Conservation (phyloP, 2,797 vertebrate species). For the Chelidonichthys spinosus region DNA sequence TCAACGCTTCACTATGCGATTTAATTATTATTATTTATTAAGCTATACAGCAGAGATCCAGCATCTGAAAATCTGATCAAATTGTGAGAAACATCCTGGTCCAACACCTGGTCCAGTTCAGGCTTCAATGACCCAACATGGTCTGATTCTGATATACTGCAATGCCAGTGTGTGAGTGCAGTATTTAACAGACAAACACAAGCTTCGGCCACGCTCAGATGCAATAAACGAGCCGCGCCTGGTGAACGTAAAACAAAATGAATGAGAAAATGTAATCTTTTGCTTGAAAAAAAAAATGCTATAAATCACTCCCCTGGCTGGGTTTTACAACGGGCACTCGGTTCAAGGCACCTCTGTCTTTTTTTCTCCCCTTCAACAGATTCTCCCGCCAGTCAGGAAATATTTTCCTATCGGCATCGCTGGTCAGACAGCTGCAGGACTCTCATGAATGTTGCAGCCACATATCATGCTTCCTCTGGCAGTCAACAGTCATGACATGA, state of each 20-base stretch:
- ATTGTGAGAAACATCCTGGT: background rate
- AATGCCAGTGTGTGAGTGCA: conserved; percentile 15
- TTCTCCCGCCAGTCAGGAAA: conserved; percentile 44
- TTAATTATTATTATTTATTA: too few relatives aligned
- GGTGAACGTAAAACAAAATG: conserved; percentile 22
- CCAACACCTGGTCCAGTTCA: conserved; percentile 9
- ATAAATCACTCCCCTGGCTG: conserved; percentile 55
- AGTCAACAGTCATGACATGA: conserved; percentile 67
- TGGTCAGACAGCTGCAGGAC: conserved; percentile 64
- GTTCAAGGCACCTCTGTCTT: conserved; percentile 52
- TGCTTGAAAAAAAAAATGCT: conserved; percentile 55
- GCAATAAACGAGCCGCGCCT: conserved; percentile 14
- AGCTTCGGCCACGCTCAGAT: conserved; percentile 16
- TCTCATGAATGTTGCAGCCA: conserved; percentile 65
- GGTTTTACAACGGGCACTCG: conserved; percentile 46
- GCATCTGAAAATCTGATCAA: conserved; percentile 8
- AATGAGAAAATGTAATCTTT: conserved; percentile 44
- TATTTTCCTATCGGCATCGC: conserved; percentile 49
- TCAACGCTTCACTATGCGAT: background rate
- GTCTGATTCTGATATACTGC: conserved; percentile 9
- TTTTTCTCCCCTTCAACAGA: conserved; percentile 36
- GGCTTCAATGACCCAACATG: background rate
- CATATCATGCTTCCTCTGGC: conserved; percentile 68
- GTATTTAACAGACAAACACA: conserved; percentile 26
- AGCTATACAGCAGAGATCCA: background rate